A percentile compares a stretch with the other conserved stretches of the same genome.
These are phyloP conservation scores for Ophioninae sp. DNA, from an alignment of 2,888 invertebrate species.

Conservation along the genomic window DNA sequence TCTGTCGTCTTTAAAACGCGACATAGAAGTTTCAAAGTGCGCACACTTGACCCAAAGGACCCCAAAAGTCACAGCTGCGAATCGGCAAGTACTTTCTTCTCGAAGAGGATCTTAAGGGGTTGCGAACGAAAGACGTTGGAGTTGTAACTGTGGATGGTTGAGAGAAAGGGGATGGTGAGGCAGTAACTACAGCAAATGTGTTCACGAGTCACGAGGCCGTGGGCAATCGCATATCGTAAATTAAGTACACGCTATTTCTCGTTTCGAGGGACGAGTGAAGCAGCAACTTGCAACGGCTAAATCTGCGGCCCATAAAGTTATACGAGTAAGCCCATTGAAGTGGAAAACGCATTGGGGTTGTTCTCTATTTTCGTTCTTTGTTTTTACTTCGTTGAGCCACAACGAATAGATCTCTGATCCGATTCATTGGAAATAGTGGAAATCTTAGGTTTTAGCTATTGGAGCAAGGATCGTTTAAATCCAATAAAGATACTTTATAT, in stretches of 20 bases:
- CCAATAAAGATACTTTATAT: neutral
- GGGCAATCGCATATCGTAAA: slow-evolving; percentile 64
- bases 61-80: neutral
- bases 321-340: slow-evolving; percentile 26
- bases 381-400: neutral
- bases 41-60: too few relatives aligned
- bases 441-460: neutral
- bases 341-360: slow-evolving; percentile 8
- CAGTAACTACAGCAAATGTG: neutral
- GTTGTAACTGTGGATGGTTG: slow-evolving; percentile 21
- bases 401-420: slow-evolving; percentile 4
- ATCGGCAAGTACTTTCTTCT: slow-evolving; percentile 43
- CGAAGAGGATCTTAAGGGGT: slow-evolving; percentile 27
- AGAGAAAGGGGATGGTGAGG: neutral
- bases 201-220: slow-evolving; percentile 28
- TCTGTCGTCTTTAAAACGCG: too few relatives aligned
- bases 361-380: neutral
- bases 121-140: slow-evolving; percentile 38
- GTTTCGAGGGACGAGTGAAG: slow-evolving; percentile 24
- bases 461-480: neutral
- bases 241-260: slow-evolving; percentile 62
- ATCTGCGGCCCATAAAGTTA: slow-evolving; percentile 65
- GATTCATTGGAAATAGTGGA: neutral
- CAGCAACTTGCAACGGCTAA: slow-evolving; percentile 62
- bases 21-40: too few relatives aligned